A percentile compares a stretch with the other conserved stretches of the same genome.
Conservation (phyloP, 92 coral and sea anemone genomes). For the Epizoanthus scotinus region DNA sequence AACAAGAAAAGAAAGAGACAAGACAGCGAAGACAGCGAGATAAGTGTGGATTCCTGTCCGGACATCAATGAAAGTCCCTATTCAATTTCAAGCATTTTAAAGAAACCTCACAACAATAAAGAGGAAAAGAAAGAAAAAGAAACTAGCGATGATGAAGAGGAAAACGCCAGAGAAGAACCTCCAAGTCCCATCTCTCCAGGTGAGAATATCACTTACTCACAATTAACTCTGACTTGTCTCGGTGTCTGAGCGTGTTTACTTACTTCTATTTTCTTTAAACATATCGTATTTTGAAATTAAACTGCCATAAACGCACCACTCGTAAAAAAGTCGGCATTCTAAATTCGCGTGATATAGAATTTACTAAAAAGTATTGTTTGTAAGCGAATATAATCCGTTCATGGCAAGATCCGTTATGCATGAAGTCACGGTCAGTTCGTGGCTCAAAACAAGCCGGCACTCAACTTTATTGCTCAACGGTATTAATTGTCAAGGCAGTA, state of each 20-base stretch:
- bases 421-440: conserved; percentile 39
- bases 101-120: conserved; percentile 31
- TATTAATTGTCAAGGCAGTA: background rate
- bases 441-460: conserved; percentile 17
- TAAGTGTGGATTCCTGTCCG: conserved; percentile 5
- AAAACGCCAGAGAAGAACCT: conserved; percentile 31
- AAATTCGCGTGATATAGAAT: conserved; percentile 32
- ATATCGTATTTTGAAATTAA: background rate
- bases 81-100: conserved; percentile 35
- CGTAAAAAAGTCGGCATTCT: background rate
- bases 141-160: conserved; percentile 24
- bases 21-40: conserved; percentile 40
- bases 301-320: background rate
- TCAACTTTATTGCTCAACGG: background rate
- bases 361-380: conserved; percentile 28
- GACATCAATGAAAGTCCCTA: conserved; percentile 33
- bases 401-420: conserved; percentile 42
- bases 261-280: background rate
- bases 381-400: conserved; percentile 44
- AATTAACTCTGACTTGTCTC: conserved; percentile 35
- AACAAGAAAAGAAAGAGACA: conserved; percentile 46
- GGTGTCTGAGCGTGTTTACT: background rate
- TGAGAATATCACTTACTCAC: conserved; percentile 42
- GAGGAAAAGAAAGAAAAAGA: conserved; percentile 42
- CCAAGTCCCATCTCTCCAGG: conserved; percentile 52